Conservation (phyloP, 2,113 vertebrate genomes). For the Sapajus apella region DNA sequence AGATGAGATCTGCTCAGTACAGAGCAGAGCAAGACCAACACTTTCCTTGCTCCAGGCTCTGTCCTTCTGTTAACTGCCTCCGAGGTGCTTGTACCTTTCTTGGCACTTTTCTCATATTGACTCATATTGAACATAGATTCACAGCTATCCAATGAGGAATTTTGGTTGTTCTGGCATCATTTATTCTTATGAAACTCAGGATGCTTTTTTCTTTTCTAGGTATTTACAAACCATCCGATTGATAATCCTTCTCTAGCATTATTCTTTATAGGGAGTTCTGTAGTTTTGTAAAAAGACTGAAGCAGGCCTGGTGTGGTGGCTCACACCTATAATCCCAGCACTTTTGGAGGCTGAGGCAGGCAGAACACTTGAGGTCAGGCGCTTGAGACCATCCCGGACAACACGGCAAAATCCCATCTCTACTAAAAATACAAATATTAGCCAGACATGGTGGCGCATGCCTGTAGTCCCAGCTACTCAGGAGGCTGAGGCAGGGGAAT, state of each 20-base stretch:
- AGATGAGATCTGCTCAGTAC: neutral
- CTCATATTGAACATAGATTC: neutral
- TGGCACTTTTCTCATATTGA: neutral
- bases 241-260: neutral
- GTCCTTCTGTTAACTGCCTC: neutral
- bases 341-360: neutral
- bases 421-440: neutral
- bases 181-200: neutral
- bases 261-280: neutral
- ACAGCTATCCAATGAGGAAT: neutral
- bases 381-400: neutral
- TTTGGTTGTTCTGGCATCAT: neutral
- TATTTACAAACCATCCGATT: neutral
- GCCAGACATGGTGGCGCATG: neutral
- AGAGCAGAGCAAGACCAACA: neutral
- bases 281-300: neutral
- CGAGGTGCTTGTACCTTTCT: neutral
- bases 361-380: neutral
- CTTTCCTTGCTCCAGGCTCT: neutral
- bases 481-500: neutral
- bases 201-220: neutral
- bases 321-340: neutral
- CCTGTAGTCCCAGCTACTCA: neutral
- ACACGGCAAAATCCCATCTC: rapidly evolving
- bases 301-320: neutral